Percentiles rank a stretch among this genome's conserved stretches.
Conservation (phyloP, 2,113 vertebrate genomes). For the Emydura subglobosa region DNA sequence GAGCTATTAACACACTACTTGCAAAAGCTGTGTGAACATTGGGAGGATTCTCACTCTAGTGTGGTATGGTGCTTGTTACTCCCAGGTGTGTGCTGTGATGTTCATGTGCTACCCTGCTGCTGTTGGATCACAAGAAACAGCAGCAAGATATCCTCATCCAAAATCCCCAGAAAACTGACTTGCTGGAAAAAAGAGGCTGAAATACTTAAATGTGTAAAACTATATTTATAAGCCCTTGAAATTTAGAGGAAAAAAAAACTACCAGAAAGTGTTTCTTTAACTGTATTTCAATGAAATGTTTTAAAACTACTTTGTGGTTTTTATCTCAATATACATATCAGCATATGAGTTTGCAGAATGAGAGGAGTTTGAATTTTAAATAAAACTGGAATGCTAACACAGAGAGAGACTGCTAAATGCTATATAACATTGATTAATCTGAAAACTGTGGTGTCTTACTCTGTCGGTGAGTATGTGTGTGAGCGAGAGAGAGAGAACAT, state of each 20-base stretch:
- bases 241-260: neutral
- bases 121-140: neutral
- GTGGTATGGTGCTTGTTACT: neutral
- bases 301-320: neutral
- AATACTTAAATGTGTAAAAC: neutral
- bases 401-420: neutral
- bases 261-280: neutral
- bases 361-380: neutral
- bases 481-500: too few relatives aligned
- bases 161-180: neutral
- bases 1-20: neutral
- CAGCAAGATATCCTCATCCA: neutral
- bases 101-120: neutral
- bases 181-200: neutral
- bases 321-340: accelerated
- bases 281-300: neutral
- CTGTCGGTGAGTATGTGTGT: neutral
- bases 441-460: neutral
- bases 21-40: neutral
- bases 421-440: neutral
- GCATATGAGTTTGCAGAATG: neutral
- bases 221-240: neutral
- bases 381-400: neutral
- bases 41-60: neutral
- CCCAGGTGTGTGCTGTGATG: accelerated